Percentiles rank a stretch among this genome's conserved stretches.
Conservation (phyloP, 92 coral and sea anemone species). For the Scolanthus callimorphus region DNA sequence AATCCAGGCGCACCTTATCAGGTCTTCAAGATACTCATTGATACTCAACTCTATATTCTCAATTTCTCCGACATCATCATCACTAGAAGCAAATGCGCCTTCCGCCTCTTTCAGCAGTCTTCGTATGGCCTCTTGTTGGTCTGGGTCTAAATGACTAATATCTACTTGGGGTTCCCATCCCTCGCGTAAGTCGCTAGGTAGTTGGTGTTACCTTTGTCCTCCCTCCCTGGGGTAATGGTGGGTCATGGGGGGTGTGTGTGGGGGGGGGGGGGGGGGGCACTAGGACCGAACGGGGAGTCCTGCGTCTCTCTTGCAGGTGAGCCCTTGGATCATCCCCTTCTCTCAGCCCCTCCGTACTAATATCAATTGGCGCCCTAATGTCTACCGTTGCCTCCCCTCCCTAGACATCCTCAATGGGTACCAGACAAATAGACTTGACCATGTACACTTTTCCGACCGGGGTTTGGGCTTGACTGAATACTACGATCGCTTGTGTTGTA, state of each 20-base stretch:
- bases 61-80: conserved; percentile 35
- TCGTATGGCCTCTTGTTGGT: conserved; percentile 6
- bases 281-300: too few relatives aligned
- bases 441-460: conserved; percentile 17
- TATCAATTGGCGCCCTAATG: too few relatives aligned
- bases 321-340: too few relatives aligned
- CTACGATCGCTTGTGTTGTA: conserved; percentile 7
- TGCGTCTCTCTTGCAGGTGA: too few relatives aligned
- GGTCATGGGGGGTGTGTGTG: too few relatives aligned
- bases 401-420: too few relatives aligned
- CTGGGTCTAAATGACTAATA: conserved; percentile 7
- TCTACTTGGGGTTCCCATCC: conserved; percentile 22
- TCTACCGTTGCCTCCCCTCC: too few relatives aligned
- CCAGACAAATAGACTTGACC: conserved; percentile 20
- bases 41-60: conserved; percentile 21
- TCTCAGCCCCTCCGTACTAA: too few relatives aligned
- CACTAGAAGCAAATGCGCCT: conserved; percentile 12
- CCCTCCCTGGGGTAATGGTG: too few relatives aligned
- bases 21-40: conserved; percentile 29
- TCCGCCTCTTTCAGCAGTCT: conserved; percentile 21
- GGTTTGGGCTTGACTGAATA: conserved; percentile 15
- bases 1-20: conserved; percentile 24
- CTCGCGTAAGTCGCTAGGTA: too few relatives aligned
- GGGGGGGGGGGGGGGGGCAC: too few relatives aligned
- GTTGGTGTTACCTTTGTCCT: too few relatives aligned